Base-by-base conservation (phyloP, 2,797 vertebrate genomes). In the Rhabdophis nuchalis region DNA sequence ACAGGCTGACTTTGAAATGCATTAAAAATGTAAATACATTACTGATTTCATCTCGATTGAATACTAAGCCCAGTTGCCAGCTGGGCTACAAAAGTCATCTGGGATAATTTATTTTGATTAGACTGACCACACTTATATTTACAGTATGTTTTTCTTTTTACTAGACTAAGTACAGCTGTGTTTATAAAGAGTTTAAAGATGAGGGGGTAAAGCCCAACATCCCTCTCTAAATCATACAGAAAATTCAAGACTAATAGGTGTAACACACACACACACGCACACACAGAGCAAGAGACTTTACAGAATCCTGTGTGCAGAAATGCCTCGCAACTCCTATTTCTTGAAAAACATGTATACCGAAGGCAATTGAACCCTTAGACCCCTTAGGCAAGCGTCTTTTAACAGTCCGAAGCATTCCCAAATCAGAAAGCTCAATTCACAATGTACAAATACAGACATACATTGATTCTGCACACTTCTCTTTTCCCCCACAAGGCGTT, bases 61-160 rank as follows among this genome's bases (percentile, higher is more conserved):
- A 89, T 89, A 94, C 93, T 95, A 95, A 96, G 96, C 92, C 96
- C 95, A 88, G 95, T 97, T 97, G 96, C 96, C 97, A 98, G 97
- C 97, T 98, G 89, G 50, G 97, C 96, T 97, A 96, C 96, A 96
- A 93, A 94, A 97, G 93, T 97, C 97, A 97, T 97, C 97, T 97
- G 97, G 96, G 96, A 97, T 96, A 94, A 97, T 98, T 98, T 97
- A 97, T 97, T 97, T 97, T 97, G 97, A 97, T 97, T 96, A 97
- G 96, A 97, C 96, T 96, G 97, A 97, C 97, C 97, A 95, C 94
- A 96, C 97, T 97, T 97, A 97, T 97, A 98, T 98, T 97, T 98
- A 97, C 96, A 96, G 96, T 96, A 96, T 50, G 95, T 97, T 97
- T 97, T 97, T 96, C n/a, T 27, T 23, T 36, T 61, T 94, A 91